Base-by-base conservation (phyloP, 1,140 invertebrate genomes). In the Bilobella aurantiaca region DNA sequence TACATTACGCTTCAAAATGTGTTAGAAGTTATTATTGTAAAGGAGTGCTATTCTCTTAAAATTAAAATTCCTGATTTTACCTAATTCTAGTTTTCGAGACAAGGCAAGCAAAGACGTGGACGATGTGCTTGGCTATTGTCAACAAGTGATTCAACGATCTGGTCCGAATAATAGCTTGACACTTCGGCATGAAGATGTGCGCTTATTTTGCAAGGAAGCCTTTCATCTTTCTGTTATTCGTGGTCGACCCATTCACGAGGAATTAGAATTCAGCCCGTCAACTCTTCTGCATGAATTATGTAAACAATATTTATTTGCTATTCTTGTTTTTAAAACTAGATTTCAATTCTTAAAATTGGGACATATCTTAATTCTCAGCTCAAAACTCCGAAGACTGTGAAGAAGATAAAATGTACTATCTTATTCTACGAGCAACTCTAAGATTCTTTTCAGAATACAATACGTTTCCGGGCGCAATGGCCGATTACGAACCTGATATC, bases 1-100 rank as follows among this genome's bases (percentile, higher is more conserved):
- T 99, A 96, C 78, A 85, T 98, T 60, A 82, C 86, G 64, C 80
- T 99, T 61, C 93, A 96, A 77, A 91, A 91, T 79, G 82, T 96
- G 78, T 88, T 81, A 78, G 77, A 34, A 30, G 2, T 30, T 5
- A 56, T 12, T 58, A 29, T 29, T 27, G 30, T 58, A 29, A 31
- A 3, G 27, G 8, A 31, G 23, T 56, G n/a, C 16, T 62, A 18
- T 62, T 2, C 16, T 37, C 8, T 42, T 12, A 46, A 18, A 47
- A 42, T 42, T 8, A 8, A 53, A 53, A n/a, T 53, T 61, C 12
- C 2, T 8, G 18, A 53, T 34, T 25, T 21, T 69, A 21, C 62
- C 62, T 56, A 56, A 16, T 75, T 73, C 63, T 64, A 85, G 84
- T 30, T 96, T 94, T 75, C 84, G 87, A 49, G 84, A 87, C 34